Evolutionary conservation across 2,888 invertebrate species (phyloP).

Genomic region (Diarsia dahlii): DNA sequence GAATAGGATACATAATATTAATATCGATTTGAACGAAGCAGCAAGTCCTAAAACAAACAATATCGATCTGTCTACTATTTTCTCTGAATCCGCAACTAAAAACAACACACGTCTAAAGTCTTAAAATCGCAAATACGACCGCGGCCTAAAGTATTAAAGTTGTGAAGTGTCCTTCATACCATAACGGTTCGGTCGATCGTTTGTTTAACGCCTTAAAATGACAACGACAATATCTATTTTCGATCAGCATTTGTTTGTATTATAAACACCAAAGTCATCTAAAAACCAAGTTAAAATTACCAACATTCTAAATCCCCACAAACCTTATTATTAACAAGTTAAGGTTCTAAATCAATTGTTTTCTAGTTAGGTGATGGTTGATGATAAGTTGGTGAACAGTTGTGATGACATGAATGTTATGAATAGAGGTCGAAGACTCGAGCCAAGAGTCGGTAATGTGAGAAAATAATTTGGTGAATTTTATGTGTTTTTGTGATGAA

Average conservation of each 20-base stretch:
- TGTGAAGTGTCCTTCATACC: slow-evolving; percentile 68
- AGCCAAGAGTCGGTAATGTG: slow-evolving; percentile 69
- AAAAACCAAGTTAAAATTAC: slow-evolving; percentile 58
- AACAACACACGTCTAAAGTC: slow-evolving; percentile 35
- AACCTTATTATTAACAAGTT: rapidly evolving
- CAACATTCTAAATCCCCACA: background rate
- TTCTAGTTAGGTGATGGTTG: slow-evolving; percentile 16
- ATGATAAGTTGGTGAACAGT: slow-evolving; percentile 52
- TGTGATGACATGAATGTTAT: slow-evolving; percentile 82
- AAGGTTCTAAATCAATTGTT: slow-evolving; percentile 40
- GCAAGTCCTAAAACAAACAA: slow-evolving; percentile 31
- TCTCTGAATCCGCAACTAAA: slow-evolving; percentile 23
- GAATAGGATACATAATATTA: background rate
- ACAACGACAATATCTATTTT: slow-evolving; percentile 87
- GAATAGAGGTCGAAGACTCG: slow-evolving; percentile 84
- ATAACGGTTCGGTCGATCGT: slow-evolving; percentile 73
- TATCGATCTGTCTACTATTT: slow-evolving; percentile 35
- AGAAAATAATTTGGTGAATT: slow-evolving; percentile 72
- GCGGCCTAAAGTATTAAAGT: slow-evolving; percentile 66
- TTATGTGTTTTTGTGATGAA: slow-evolving; percentile 45
- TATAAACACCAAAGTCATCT: slow-evolving; percentile 80
- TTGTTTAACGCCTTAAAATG: slow-evolving; percentile 81
- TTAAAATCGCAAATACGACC: slow-evolving; percentile 63
- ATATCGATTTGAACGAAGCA: slow-evolving; percentile 1
- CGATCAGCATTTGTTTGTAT: slow-evolving; percentile 86